Conservation (phyloP, 2,888 invertebrate genomes). For the Dicranocentrus wangi region DNA sequence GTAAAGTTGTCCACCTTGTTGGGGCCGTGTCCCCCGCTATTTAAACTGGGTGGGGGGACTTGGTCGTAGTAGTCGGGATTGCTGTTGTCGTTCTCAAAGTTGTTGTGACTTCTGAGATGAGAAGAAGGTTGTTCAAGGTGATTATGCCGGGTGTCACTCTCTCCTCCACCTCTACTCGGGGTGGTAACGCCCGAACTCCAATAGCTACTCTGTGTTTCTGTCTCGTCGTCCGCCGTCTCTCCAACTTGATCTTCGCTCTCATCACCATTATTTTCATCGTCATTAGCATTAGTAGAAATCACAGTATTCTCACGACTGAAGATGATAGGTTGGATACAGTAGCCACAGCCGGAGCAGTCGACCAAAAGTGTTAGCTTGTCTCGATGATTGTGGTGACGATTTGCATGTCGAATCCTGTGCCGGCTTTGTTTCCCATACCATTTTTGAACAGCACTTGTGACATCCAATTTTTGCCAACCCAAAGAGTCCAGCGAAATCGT, state of each 20-base stretch:
- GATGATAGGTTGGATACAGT: constrained; percentile 73
- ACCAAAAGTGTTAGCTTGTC: constrained; percentile 85
- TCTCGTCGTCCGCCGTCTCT: no score
- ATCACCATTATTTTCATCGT: neutral
- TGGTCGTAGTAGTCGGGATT: constrained; percentile 8
- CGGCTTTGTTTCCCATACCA: constrained; percentile 79
- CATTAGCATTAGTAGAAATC: constrained; percentile 31
- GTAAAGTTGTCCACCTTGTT: constrained; percentile 69
- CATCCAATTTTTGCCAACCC: constrained; percentile 88
- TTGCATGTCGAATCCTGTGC: constrained; percentile 68
- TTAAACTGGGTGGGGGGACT: constrained; percentile 24
- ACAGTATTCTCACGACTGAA: constrained; percentile 64
- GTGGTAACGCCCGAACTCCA: neutral
- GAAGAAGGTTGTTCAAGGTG: neutral
- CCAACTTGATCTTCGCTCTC: neutral
- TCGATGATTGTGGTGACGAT: constrained; percentile 64
- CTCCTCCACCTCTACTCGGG: neutral
- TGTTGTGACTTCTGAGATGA: constrained; percentile 15
- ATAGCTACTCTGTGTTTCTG: neutral
- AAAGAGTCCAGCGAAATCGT: constrained; percentile 80
- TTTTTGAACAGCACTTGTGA: constrained; percentile 84
- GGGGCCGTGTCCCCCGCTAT: constrained; percentile 4
- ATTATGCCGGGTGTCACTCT: neutral
- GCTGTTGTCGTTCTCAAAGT: constrained; percentile 24
- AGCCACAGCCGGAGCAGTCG: constrained; percentile 75